Base-by-base conservation (phyloP, 2,888 invertebrate species). In the Drosophila colorata region DNA sequence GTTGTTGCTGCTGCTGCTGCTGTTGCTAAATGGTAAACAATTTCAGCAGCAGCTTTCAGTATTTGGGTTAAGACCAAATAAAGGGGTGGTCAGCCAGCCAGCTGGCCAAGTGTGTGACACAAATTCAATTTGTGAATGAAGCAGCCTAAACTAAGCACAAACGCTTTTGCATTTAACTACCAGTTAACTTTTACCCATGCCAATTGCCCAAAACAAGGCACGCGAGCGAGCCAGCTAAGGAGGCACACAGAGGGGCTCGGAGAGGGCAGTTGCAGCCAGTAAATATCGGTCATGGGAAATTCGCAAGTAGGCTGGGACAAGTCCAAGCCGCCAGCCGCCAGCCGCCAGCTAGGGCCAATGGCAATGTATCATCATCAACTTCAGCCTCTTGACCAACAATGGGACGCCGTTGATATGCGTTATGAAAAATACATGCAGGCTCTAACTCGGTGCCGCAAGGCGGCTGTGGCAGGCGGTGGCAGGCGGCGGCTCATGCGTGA, bases 1-100 rank as follows among this genome's bases (percentile, higher is more conserved):
- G 68, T 74, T 85, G 70, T 76, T 71, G 75, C 9, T 41, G 53
- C 16, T 56, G 72, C 38, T 51, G 53, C n/a, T 38, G 55, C 31
- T 53, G 47, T 33, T 67, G 60, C 68, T 87, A 82, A 87, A 85
- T 84, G 86, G 88, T 79, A 79, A 87, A 82, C 88, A 85, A 87
- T 84, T 84, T 80, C 73, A 65, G 52, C 69, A 41, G 53, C 71
- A 60, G 69, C 74, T 63, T 57, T 64, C 66, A 87, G 87, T 86
- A 86, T 86, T 86, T 86, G 81, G 88, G 86, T 86, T 86, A 86
- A 87, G 87, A 87, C 86, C 86, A 86, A 86, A 86, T 88, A 86
- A 88, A 86, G 86, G 86, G 87, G 84, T 87, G 84, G 87, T 69
- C 83, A 77, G 57, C 70, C 57, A 33, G 52, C 46, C 69, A 63